Percentiles rank a stretch among this genome's conserved stretches.
Evolutionary conservation across 2,113 vertebrate genomes (phyloP).

Genomic region (Scomber colias): DNA sequence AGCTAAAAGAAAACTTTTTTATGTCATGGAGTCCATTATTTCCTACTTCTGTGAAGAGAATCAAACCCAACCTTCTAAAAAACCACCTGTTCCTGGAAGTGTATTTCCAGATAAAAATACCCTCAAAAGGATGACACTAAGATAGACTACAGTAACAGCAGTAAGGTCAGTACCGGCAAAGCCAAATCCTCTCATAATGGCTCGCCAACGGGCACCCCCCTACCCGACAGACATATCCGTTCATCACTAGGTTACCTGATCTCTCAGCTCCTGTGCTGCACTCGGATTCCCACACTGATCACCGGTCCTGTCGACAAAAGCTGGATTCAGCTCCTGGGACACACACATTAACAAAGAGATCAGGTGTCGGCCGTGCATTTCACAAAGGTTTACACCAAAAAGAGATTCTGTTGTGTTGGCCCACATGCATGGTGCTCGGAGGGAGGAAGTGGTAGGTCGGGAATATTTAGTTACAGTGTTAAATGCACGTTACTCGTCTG

Average conservation of each 20-base stretch:
- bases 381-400: slow-evolving; percentile 47
- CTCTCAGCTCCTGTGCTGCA: slow-evolving; percentile 71
- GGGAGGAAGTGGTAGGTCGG: not conserved
- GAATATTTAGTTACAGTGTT: slow-evolving; percentile 58
- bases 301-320: slow-evolving; percentile 70
- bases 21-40: too few species aligned
- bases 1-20: too few species aligned
- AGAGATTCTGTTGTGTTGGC: slow-evolving; percentile 39
- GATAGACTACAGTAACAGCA: slow-evolving; percentile 4
- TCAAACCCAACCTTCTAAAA: too few species aligned
- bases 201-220: slow-evolving; percentile 12
- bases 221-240: slow-evolving; percentile 28
- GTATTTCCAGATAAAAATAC: not conserved
- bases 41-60: too few species aligned
- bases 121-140: not conserved
- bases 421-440: not conserved
- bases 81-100: too few species aligned
- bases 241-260: slow-evolving; percentile 79
- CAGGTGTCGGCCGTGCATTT: slow-evolving; percentile 44
- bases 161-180: slow-evolving; percentile 5
- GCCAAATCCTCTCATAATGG: slow-evolving; percentile 18
- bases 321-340: slow-evolving; percentile 75
- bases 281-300: slow-evolving; percentile 81
- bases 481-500: slow-evolving; percentile 29
- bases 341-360: slow-evolving; percentile 64